Conservation (phyloP, 92 coral and sea anemone genomes). For the Porites cylindrica region DNA sequence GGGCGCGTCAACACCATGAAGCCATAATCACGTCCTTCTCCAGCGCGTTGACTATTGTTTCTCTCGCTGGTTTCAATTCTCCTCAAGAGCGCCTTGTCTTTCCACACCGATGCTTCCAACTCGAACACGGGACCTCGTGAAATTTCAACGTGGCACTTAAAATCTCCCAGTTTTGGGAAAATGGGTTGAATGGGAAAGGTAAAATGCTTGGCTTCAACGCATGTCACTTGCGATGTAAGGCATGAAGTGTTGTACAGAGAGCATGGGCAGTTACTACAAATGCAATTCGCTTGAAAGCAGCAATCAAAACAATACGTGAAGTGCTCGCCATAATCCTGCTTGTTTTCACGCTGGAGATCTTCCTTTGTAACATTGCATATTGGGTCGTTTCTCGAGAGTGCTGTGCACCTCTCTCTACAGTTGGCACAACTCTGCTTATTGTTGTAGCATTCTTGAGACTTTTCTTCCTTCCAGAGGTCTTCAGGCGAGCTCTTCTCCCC, state of each 20-base stretch:
- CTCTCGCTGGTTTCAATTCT: conserved; percentile 28
- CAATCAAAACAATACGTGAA: conserved; percentile 81
- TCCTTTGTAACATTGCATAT: conserved; percentile 53
- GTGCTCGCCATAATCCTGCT: conserved; percentile 75
- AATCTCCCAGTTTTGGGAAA: conserved; percentile 64
- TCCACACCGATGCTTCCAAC: conserved; percentile 75
- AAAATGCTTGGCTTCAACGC: conserved; percentile 64
- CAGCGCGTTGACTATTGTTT: conserved; percentile 43
- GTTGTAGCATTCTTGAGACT: conserved; percentile 44
- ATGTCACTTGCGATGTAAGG: conserved; percentile 55
- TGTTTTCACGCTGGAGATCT: conserved; percentile 17
- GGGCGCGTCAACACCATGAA: conserved; percentile 72
- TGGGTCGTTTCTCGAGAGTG: conserved; percentile 45
- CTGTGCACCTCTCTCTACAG: conserved; percentile 69
- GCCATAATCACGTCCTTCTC: conserved; percentile 69
- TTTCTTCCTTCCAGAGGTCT: conserved; percentile 61
- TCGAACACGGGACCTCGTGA: conserved; percentile 69
- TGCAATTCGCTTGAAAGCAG: conserved; percentile 71
- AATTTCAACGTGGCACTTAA: conserved; percentile 75
- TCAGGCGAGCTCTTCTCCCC: conserved; percentile 48
- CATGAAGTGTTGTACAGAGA: conserved; percentile 63
- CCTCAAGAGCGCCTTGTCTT: conserved; percentile 49
- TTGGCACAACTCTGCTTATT: conserved; percentile 50
- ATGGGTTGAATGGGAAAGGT: conserved; percentile 60
- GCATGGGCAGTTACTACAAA: conserved; percentile 65